These are phyloP conservation scores for Aix galericulata DNA, from an alignment of 2,113 vertebrate species.

Conservation along the genomic window DNA sequence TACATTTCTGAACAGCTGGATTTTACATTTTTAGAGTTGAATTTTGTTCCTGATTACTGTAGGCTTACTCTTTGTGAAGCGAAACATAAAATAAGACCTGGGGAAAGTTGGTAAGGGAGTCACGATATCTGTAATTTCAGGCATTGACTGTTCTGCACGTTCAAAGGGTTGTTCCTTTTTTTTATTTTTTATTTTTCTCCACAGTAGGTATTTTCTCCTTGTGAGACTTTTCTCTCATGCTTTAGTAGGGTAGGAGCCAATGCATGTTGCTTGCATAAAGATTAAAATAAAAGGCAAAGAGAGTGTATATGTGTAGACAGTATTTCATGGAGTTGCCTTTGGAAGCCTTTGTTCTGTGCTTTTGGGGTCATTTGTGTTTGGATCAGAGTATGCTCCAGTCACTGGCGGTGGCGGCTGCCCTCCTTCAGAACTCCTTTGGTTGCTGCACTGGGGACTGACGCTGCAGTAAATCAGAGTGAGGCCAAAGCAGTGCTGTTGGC, in stretches of 20 bases:
- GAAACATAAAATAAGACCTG: not conserved
- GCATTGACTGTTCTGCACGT: not conserved
- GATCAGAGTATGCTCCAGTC: not conserved
- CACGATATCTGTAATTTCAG: not conserved
- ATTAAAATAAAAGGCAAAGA: not conserved
- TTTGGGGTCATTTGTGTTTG: not conserved
- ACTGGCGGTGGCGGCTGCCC: not conserved
- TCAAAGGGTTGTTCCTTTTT: not conserved
- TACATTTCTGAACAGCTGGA: not conserved
- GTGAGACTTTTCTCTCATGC: not conserved
- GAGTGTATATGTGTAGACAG: not conserved
- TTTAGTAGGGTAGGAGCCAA: not conserved
- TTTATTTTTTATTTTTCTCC: not conserved
- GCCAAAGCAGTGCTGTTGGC: not conserved
- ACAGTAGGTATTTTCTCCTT: not conserved
- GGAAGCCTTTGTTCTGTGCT: not conserved
- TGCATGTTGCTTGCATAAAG: not conserved
- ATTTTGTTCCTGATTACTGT: not conserved
- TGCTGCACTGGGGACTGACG: rapidly evolving
- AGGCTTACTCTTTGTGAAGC: not conserved
- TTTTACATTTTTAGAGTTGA: not conserved
- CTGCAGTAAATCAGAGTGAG: not conserved
- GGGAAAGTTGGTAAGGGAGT: not conserved
- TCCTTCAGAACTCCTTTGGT: not conserved
- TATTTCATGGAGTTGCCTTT: not conserved